phyloP scores from a whole-genome alignment of 2,888 invertebrate species.

The Altica lythri region DNA sequence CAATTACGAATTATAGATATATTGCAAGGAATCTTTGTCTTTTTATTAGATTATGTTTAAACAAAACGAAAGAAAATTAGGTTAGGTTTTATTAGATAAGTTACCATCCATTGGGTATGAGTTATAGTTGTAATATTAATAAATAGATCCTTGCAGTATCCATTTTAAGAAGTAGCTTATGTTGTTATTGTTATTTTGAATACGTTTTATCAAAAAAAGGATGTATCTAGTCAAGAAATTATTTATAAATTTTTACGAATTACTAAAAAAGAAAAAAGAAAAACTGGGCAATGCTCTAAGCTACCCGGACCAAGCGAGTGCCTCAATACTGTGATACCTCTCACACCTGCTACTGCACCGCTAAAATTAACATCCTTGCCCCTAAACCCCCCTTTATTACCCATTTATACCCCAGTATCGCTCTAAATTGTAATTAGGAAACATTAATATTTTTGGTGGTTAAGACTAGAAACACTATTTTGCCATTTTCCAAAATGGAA shows the following conservation, averaged over 20 bases:
- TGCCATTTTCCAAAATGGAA: constrained; percentile 32
- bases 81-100: no score
- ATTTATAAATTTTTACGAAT: constrained; percentile 35
- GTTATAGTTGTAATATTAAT: no score
- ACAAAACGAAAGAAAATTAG: no score
- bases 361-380: constrained; percentile 42
- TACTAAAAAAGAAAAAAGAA: constrained; percentile 36
- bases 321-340: constrained; percentile 58
- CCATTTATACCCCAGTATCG: constrained; percentile 22
- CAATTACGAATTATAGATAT: no score
- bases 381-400: constrained; percentile 25
- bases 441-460: constrained; percentile 39
- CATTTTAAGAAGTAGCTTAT: no score
- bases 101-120: no score
- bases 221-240: constrained; percentile 52
- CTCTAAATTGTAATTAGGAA: constrained; percentile 23
- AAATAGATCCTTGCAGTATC: no score
- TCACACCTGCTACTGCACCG: constrained; percentile 52
- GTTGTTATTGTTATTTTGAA: constrained; percentile 24
- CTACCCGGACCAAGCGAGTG: constrained; percentile 57
- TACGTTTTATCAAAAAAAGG: constrained; percentile 32
- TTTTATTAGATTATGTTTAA: no score
- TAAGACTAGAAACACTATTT: constrained; percentile 39
- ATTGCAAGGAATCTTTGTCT: no score
- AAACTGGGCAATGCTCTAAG: constrained; percentile 47